Conservation (phyloP, 2,888 invertebrate species). For the Trichopoda pennipes region DNA sequence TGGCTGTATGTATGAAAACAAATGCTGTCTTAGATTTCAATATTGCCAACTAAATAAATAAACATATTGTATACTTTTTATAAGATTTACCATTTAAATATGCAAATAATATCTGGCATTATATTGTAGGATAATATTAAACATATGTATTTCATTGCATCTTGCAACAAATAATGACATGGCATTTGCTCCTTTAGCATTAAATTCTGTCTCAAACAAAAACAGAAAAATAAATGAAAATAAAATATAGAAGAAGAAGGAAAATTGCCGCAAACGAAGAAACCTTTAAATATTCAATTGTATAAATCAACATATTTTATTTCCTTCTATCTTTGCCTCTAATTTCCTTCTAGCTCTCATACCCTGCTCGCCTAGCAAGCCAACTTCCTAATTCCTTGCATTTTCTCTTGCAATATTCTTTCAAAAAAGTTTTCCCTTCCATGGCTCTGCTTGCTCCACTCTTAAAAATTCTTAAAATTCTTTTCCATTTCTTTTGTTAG, state of each 20-base stretch:
- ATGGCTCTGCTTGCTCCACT: background rate
- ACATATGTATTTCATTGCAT: constrained; percentile 48
- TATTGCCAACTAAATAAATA: background rate
- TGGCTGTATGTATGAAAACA: too few species aligned
- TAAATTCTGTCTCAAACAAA: background rate
- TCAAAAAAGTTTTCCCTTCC: background rate
- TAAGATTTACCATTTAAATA: constrained; percentile 45
- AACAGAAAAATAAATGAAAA: background rate
- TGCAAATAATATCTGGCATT: constrained; percentile 52
- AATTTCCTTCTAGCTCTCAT: constrained; percentile 16
- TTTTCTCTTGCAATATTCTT: background rate
- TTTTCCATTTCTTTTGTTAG: constrained; percentile 49
- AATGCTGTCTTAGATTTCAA: background rate
- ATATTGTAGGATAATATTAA: constrained; percentile 40
- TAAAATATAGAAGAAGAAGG: background rate
- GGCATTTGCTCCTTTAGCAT: background rate
- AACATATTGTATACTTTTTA: background rate
- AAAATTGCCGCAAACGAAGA: constrained; percentile 26
- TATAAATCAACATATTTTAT: constrained; percentile 59
- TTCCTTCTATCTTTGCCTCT: constrained; percentile 22
- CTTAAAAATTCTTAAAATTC: constrained; percentile 37
- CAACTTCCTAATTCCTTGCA: constrained; percentile 3
- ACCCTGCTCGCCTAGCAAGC: background rate
- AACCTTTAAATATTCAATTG: constrained; percentile 64
- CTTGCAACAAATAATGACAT: constrained; percentile 17